A percentile compares a stretch with the other conserved stretches of the same genome.
These are phyloP conservation scores for Cotesia glomerata DNA, from an alignment of 1,140 invertebrate genomes.

Conservation along the genomic window DNA sequence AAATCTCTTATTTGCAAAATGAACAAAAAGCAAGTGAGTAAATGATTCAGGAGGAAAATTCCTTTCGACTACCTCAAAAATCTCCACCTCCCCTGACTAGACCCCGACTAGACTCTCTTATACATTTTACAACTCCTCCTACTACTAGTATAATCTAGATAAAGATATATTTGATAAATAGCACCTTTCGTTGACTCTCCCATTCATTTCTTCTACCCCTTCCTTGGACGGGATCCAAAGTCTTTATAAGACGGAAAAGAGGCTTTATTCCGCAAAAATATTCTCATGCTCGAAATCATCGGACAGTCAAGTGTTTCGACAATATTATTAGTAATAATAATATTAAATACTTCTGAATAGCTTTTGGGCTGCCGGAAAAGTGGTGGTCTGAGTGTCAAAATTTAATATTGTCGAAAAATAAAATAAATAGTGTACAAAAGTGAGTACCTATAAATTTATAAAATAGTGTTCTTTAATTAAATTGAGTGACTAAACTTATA, in stretches of 20 bases:
- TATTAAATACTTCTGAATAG: no score
- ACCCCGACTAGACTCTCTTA: background rate
- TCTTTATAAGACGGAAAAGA: slow-evolving; percentile 14
- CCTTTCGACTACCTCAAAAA: background rate
- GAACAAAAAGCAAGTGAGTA: background rate
- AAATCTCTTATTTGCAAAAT: background rate
- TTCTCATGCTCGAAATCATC: background rate
- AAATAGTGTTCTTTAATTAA: no score
- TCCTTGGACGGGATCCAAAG: background rate
- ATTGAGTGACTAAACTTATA: no score
- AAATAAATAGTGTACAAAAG: no score
- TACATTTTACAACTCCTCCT: no score
- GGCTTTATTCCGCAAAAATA: slow-evolving; percentile 4
- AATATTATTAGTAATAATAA: no score
- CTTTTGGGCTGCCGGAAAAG: no score
- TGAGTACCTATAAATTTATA: no score
- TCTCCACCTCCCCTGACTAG: background rate
- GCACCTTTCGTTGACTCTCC: background rate
- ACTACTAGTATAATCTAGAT: no score
- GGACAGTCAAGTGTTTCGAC: background rate
- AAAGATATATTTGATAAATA: background rate
- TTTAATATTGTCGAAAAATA: no score
- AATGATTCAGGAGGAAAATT: background rate
- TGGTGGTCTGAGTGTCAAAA: no score
- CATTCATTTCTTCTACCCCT: background rate